These are phyloP conservation scores for Marasmarcha lunaedactyla DNA, from an alignment of 2,888 invertebrate genomes.

Conservation along the genomic window DNA sequence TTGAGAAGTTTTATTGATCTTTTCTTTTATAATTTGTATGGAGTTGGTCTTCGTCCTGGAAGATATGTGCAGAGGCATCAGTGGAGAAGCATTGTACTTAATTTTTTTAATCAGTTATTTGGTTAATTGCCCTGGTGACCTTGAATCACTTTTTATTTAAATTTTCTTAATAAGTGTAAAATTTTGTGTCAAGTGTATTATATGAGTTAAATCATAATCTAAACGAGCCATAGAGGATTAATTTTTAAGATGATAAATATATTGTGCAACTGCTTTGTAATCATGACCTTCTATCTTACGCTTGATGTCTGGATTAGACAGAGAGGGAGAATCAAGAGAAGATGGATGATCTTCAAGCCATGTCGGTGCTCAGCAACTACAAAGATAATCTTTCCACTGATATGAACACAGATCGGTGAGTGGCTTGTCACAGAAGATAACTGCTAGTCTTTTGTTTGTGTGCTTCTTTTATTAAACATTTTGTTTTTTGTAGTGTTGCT, in stretches of 20 bases:
- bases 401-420: conserved; percentile 73
- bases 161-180: no score
- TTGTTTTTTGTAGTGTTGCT: not conserved
- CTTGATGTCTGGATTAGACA: conserved; percentile 28
- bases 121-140: no score
- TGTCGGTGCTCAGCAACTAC: conserved; percentile 72
- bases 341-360: conserved; percentile 62
- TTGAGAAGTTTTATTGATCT: not conserved
- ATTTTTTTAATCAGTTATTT: not conserved
- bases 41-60: not conserved
- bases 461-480: not conserved
- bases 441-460: not conserved
- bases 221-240: no score
- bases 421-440: conserved; percentile 14
- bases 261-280: no score
- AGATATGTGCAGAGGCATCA: not conserved
- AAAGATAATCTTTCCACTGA: conserved; percentile 69
- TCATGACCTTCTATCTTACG: no score
- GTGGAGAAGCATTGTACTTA: not conserved
- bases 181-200: no score
- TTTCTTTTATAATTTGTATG: not conserved
- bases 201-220: no score
- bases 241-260: no score
- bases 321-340: conserved; percentile 49
- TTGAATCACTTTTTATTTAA: no score